Percentiles rank a stretch among this genome's conserved stretches.
Evolutionary conservation across 2,797 vertebrate species (phyloP).

Genomic region (Cottoperca gobio): DNA sequence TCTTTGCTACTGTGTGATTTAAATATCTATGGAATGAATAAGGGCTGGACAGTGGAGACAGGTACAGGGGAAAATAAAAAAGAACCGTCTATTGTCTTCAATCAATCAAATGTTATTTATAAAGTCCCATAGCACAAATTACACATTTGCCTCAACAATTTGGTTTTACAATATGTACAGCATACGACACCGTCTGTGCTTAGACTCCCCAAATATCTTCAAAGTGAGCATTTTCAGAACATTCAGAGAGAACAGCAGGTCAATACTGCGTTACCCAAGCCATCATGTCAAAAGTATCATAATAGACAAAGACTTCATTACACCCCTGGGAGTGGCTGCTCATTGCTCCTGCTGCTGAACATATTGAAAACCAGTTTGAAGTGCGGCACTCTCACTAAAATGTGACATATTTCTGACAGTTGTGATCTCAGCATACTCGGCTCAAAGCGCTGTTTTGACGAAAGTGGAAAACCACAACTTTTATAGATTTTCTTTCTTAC

Average conservation of each 20-base stretch:
- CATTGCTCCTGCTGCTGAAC: slow-evolving; percentile 44
- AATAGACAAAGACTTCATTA: slow-evolving; percentile 57
- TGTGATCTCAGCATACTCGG: slow-evolving; percentile 24
- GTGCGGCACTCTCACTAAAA: slow-evolving; percentile 48
- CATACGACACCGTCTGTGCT: too few species aligned
- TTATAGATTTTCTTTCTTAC: slow-evolving; percentile 32
- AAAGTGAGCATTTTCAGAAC: slow-evolving; percentile 55
- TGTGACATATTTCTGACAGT: slow-evolving; percentile 50
- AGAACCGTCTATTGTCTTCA: slow-evolving; percentile 21
- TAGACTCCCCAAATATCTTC: slow-evolving; percentile 5
- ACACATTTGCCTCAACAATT: too few species aligned
- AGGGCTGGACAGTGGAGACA: slow-evolving; percentile 23
- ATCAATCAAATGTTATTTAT: too few species aligned
- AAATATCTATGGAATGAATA: slow-evolving; percentile 49
- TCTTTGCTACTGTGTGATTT: slow-evolving; percentile 50
- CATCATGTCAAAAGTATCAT: slow-evolving; percentile 67
- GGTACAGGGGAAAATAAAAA: slow-evolving; percentile 37
- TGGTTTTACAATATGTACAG: too few species aligned
- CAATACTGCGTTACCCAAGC: slow-evolving; percentile 69
- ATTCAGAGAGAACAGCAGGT: slow-evolving; percentile 59
- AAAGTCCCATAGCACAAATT: too few species aligned
- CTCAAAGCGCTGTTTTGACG: slow-evolving; percentile 10
- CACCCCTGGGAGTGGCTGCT: slow-evolving; percentile 45
- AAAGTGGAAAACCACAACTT: slow-evolving; percentile 9
- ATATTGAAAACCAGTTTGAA: slow-evolving; percentile 66